A percentile compares a stretch with the other conserved stretches of the same genome.
Conservation (phyloP, 92 coral and sea anemone species). For the Siderastrea siderea region DNA sequence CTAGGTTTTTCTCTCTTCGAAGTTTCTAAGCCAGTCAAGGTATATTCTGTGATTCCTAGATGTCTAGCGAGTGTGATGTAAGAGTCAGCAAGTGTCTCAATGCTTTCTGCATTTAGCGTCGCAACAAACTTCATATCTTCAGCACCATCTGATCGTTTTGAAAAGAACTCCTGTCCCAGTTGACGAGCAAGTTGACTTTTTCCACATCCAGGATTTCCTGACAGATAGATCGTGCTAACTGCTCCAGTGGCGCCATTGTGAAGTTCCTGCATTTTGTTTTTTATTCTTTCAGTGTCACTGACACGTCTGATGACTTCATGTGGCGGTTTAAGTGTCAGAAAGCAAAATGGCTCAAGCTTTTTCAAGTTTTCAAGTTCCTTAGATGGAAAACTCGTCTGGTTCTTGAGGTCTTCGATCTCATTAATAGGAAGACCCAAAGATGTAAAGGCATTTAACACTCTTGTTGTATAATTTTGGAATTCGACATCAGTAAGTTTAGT, state of each 20-base stretch:
- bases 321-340: background rate
- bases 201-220: conserved; percentile 63
- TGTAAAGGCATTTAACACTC: background rate
- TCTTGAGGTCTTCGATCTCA: background rate
- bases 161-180: conserved; percentile 34
- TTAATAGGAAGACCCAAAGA: no score
- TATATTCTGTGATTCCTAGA: background rate
- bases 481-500: background rate
- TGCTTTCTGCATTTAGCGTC: no score
- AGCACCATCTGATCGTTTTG: background rate
- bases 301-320: no score
- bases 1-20: background rate
- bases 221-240: conserved; percentile 24
- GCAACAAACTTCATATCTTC: background rate
- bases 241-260: no score
- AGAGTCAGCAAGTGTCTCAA: conserved; percentile 22
- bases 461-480: background rate
- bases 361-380: background rate
- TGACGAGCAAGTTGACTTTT: conserved; percentile 54
- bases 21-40: background rate
- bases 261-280: no score
- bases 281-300: no score
- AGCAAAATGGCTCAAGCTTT: conserved; percentile 24
- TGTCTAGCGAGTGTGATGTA: conserved; percentile 11
- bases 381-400: background rate